These are phyloP conservation scores for Zeugodacus cucurbitae DNA, from an alignment of 1,140 invertebrate genomes.

Conservation along the genomic window DNA sequence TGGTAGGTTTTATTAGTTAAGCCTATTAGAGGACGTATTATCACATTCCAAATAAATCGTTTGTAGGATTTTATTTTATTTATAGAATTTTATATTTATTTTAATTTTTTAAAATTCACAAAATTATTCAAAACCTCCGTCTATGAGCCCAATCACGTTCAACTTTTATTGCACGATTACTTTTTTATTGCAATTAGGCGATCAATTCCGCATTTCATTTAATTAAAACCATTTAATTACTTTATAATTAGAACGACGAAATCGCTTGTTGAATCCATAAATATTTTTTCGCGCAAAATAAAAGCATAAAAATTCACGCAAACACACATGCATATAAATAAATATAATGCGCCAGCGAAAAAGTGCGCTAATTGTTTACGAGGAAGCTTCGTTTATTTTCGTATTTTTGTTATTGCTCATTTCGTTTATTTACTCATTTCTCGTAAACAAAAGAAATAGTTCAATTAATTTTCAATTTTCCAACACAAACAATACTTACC, in stretches of 20 bases:
- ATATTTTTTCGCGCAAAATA: not conserved
- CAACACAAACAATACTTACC: not conserved
- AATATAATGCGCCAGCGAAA: not conserved
- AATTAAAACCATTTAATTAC: not conserved
- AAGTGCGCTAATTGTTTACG: not conserved
- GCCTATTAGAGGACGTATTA: no score
- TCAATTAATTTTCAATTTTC: conserved; percentile 25
- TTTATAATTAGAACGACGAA: not conserved
- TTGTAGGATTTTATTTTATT: no score
- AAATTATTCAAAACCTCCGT: no score
- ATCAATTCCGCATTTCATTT: not conserved
- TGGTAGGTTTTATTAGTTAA: no score
- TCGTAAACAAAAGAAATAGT: not conserved
- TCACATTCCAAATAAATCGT: no score
- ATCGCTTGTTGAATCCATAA: not conserved
- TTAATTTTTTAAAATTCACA: no score
- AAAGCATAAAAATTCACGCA: not conserved
- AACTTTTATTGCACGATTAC: not conserved
- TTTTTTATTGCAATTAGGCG: not conserved
- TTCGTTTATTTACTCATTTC: not conserved
- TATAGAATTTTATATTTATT: no score
- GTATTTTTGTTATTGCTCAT: not conserved
- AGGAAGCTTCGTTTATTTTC: not conserved
- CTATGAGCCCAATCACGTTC: no score
- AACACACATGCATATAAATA: not conserved